Evolutionary conservation across 2,113 vertebrate species (phyloP).

Genomic region (Lycaon pictus): DNA sequence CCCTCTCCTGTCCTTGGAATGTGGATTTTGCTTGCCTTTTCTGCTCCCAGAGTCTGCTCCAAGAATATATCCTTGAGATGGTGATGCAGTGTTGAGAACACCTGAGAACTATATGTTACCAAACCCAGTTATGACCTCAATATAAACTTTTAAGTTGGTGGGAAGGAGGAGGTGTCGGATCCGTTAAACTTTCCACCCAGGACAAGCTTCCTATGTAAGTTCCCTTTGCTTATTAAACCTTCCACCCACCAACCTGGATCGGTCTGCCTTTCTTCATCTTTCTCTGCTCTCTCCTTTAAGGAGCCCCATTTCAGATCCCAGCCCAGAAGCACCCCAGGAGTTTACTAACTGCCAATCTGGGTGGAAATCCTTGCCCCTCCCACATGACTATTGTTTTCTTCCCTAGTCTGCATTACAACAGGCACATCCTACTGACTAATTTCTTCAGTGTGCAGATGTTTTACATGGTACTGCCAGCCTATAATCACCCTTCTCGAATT

Average conservation of each 20-base stretch:
- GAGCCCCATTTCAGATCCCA: background rate
- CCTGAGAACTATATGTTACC: background rate
- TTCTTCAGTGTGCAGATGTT: background rate
- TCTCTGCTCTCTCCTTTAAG: background rate
- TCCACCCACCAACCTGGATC: background rate
- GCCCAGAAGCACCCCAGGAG: background rate
- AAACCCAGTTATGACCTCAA: background rate
- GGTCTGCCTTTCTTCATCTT: background rate
- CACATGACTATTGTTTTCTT: background rate
- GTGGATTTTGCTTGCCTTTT: background rate
- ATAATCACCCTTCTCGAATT: background rate
- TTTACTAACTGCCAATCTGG: background rate
- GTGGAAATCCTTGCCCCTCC: background rate
- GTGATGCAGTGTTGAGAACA: background rate
- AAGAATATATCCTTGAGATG: background rate
- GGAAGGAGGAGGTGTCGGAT: background rate
- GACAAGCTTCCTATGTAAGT: background rate
- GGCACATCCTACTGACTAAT: background rate
- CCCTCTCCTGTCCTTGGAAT: background rate
- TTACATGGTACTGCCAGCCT: background rate
- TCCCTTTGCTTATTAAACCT: background rate
- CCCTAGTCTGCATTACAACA: fast-evolving
- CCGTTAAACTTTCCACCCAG: background rate
- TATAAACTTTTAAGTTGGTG: background rate
- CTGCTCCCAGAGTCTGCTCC: background rate